Conservation (phyloP, 1,140 invertebrate genomes). For the Macrobrachium nipponense region DNA sequence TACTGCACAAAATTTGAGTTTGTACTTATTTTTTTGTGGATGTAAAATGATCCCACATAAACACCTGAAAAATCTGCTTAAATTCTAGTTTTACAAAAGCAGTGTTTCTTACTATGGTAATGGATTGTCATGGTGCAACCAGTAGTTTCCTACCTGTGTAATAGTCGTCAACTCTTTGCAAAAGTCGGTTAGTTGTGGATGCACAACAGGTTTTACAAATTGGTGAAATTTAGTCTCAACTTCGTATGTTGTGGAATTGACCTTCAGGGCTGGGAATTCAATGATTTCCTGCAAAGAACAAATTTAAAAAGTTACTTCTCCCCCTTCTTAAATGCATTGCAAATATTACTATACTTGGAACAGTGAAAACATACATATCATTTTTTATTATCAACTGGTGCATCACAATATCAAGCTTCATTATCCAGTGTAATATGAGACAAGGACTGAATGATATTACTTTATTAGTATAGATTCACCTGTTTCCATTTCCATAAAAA, state of each 20-base stretch:
- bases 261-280: conserved; percentile 76
- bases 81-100: too few species aligned
- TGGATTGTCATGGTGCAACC: too few species aligned
- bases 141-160: conserved; percentile 66
- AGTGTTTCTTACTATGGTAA: too few species aligned
- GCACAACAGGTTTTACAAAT: conserved; percentile 73
- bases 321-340: background rate
- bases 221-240: conserved; percentile 74
- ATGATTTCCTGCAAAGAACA: conserved; percentile 75
- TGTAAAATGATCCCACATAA: too few species aligned
- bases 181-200: conserved; percentile 72
- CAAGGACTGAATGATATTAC: too few species aligned
- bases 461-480: too few species aligned
- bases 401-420: too few species aligned
- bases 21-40: too few species aligned
- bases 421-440: too few species aligned
- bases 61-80: too few species aligned
- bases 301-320: conserved; percentile 19
- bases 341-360: background rate
- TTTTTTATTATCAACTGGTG: background rate
- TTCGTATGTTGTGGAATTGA: conserved; percentile 72
- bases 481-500: too few species aligned
- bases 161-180: conserved; percentile 74
- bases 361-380: background rate
- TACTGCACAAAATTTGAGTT: too few species aligned